A percentile compares a stretch with the other conserved stretches of the same genome.
Evolutionary conservation across 2,113 vertebrate species (phyloP).

Genomic region (Neotragus pygmaeus): DNA sequence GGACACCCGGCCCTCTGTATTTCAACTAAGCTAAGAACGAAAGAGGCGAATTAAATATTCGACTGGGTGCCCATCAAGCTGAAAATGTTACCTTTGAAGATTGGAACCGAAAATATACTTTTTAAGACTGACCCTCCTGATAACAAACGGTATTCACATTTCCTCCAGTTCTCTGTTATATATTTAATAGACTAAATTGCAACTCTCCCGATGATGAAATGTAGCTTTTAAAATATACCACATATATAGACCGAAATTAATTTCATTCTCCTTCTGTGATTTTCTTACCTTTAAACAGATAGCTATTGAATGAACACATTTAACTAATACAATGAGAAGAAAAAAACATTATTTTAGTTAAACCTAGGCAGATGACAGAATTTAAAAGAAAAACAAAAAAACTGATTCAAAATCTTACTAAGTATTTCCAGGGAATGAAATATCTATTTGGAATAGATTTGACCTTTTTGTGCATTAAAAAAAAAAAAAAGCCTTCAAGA

Average conservation of each 20-base stretch:
- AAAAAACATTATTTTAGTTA: conserved; percentile 27
- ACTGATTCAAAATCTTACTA: conserved; percentile 38
- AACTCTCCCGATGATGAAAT: conserved; percentile 26
- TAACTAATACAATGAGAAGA: conserved; percentile 4
- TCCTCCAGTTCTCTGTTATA: neutral
- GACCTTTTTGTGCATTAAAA: conserved; percentile 47
- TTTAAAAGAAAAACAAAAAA: conserved; percentile 27
- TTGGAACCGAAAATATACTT: conserved; percentile 51
- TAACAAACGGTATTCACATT: neutral
- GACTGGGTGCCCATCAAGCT: conserved; percentile 24
- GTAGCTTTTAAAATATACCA: conserved; percentile 28
- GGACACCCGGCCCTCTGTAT: conserved; percentile 32
- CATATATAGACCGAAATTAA: conserved; percentile 37
- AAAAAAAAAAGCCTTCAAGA: conserved; percentile 3
- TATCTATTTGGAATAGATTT: conserved; percentile 57
- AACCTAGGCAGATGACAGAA: conserved; percentile 26
- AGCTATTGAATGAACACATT: neutral
- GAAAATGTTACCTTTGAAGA: conserved; percentile 59
- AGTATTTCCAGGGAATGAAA: conserved; percentile 45
- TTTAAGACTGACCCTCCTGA: conserved; percentile 10
- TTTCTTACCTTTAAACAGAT: conserved; percentile 17
- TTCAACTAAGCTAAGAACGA: conserved; percentile 29
- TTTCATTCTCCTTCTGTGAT: conserved; percentile 36
- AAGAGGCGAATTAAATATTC: conserved; percentile 31
- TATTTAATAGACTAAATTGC: conserved; percentile 30